phyloP scores from a whole-genome alignment of 2,888 invertebrate genomes.

The Mesodorylaimus sp. region DNA sequence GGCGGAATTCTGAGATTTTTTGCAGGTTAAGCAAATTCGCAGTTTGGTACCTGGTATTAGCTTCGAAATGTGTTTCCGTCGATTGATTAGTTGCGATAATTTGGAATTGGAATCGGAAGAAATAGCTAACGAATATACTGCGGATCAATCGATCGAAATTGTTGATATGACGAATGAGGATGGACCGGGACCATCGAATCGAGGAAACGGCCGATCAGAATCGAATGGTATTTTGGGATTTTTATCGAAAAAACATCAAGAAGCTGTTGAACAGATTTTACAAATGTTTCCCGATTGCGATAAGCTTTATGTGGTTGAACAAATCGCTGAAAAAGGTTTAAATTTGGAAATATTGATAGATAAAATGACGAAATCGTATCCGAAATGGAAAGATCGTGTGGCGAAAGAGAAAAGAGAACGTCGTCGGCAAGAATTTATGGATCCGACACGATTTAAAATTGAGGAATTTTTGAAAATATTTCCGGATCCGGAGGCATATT shows the following conservation, averaged over 20 bases:
- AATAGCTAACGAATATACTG: too few relatives aligned
- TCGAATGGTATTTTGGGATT: too few relatives aligned
- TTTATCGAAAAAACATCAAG: neutral
- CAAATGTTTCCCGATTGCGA: neutral
- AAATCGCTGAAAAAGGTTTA: neutral
- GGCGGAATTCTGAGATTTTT: too few relatives aligned
- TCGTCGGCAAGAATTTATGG: slow-evolving; percentile 5
- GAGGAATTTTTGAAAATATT: slow-evolving; percentile 25
- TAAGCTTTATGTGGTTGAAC: neutral
- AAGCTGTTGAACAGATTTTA: neutral
- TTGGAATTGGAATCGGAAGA: too few relatives aligned
- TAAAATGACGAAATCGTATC: neutral
- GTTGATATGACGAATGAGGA: too few relatives aligned
- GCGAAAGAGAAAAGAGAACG: neutral
- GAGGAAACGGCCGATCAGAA: too few relatives aligned
- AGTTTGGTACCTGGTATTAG: too few relatives aligned
- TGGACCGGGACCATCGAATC: too few relatives aligned
- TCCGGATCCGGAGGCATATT: slow-evolving; percentile 23
- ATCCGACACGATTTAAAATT: slow-evolving; percentile 15
- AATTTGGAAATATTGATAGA: neutral
- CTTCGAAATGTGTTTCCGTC: too few relatives aligned
- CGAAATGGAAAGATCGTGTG: neutral
- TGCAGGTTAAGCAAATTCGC: too few relatives aligned
- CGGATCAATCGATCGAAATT: too few relatives aligned
- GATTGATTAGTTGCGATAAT: too few relatives aligned